Evolutionary conservation across 2,888 invertebrate genomes (phyloP), one percentile per base, ranked within the genome.

Genomic region (Microctonus hyperodae): DNA sequence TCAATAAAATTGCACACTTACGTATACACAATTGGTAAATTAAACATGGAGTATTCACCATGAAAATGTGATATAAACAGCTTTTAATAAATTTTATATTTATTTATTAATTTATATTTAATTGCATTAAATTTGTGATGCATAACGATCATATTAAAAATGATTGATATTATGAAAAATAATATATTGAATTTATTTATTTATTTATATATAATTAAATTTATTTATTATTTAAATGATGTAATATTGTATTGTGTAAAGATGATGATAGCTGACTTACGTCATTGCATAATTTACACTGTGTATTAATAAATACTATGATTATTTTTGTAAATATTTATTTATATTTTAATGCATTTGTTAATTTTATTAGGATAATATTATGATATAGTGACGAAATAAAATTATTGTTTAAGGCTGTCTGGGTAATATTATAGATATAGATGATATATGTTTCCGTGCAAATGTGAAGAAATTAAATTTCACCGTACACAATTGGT

Each of bases 1-100:
- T 60, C 60, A 50, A 50, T 60, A 50, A 20, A 60, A n/a, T 37
- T 16, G 16, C 28, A 60, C 7, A 60, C 48, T 60, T 60, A 50
- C 50, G 31, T 33, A 60, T 25, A n/a, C 11, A 11, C 1, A 25
- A 48, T 48, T 60, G 9, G 20, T 11, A n/a, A 37, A 20, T 40
- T 11, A 50, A 50, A 50, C 16, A 60, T 60, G 58, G 58, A 22
- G 37, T 16, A 33, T 48, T 16, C 28, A 37, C 37, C 37, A 37
- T 37, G 37, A n/a, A 1, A n/a, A 37, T 37, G 37, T 37, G 37
- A 11, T 37, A 37, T 13, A 37, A 11, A n/a, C n/a, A n/a, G n/a
- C n/a, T n/a, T n/a, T n/a, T n/a, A n/a, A n/a, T n/a, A n/a, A n/a
- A n/a, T n/a, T n/a, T n/a, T n/a, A n/a, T n/a, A n/a, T n/a, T n/a